phyloP scores from a whole-genome alignment of 1,140 invertebrate species.

The Cheumatopsyche charites region DNA sequence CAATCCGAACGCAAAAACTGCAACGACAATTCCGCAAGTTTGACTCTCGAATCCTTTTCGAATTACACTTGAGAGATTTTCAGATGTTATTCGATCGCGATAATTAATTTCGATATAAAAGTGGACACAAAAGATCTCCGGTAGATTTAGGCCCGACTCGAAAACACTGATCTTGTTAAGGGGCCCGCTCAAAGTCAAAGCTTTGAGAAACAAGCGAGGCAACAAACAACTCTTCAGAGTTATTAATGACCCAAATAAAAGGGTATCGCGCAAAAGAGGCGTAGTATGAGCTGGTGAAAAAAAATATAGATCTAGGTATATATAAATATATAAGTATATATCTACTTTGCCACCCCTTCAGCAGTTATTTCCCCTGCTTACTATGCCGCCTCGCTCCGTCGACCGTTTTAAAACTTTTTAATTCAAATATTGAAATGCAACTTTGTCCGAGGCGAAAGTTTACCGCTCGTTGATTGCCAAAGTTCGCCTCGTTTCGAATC shows the following conservation, averaged over 20 bases:
- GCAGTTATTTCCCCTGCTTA: no score
- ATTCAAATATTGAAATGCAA: slow-evolving; percentile 38
- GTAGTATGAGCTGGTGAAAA: not conserved
- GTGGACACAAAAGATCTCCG: slow-evolving; percentile 23
- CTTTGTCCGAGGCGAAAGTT: slow-evolving; percentile 30
- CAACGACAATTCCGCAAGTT: not conserved
- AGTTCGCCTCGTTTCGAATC: slow-evolving; percentile 19
- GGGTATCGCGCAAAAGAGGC: slow-evolving; percentile 16
- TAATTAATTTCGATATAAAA: slow-evolving; percentile 33
- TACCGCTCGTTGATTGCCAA: slow-evolving; percentile 24
- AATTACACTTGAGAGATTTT: not conserved
- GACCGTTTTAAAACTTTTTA: slow-evolving; percentile 28
- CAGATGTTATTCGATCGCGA: not conserved
- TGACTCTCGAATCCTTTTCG: not conserved
- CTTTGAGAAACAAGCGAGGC: slow-evolving; percentile 33
- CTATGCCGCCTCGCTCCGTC: not conserved
- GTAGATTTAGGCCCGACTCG: not conserved
- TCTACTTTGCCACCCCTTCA: not conserved
- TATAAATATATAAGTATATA: no score
- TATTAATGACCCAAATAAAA: slow-evolving; percentile 37
- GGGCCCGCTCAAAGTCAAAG: slow-evolving; percentile 29
- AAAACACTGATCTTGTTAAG: slow-evolving; percentile 32
- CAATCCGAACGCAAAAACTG: slow-evolving; percentile 2
- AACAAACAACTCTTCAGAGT: slow-evolving; percentile 37
- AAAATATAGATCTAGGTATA: no score